Conservation (phyloP, 2,888 invertebrate species). For the Atrina japonica region DNA sequence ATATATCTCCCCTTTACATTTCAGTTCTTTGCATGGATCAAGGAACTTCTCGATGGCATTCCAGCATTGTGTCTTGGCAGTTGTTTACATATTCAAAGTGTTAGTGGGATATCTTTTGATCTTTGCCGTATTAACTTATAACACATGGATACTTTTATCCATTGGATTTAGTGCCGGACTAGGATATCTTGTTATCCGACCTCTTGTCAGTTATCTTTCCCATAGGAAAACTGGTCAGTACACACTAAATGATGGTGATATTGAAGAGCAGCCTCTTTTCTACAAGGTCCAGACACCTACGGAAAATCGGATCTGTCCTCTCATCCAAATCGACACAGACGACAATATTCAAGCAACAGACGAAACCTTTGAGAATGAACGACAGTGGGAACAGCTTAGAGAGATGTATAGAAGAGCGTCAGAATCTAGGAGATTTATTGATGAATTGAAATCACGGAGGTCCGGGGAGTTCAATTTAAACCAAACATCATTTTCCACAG, state of each 20-base stretch:
- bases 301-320: not conserved
- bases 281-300: not conserved
- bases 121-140: slow-evolving; percentile 11
- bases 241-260: not conserved
- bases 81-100: slow-evolving; percentile 1
- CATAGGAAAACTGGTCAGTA: not conserved
- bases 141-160: slow-evolving; percentile 17
- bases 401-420: slow-evolving; percentile 1
- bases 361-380: not conserved
- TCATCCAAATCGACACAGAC: not conserved
- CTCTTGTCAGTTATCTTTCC: not conserved
- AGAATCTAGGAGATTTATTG: slow-evolving; percentile 7
- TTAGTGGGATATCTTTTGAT: slow-evolving; percentile 2
- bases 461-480: not conserved
- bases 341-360: not conserved
- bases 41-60: slow-evolving; percentile 5
- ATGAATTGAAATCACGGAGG: not conserved
- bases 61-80: slow-evolving; percentile 15
- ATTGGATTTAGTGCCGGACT: slow-evolving; percentile 16
- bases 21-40: not conserved
- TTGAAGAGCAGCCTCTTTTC: slow-evolving; percentile 4
- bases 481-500: slow-evolving; percentile 3
- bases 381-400: slow-evolving; percentile 1
- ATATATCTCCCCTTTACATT: too few species aligned
- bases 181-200: slow-evolving; percentile 21